A percentile compares a stretch with the other conserved stretches of the same genome.
These are phyloP conservation scores for Portevinia maculata DNA, from an alignment of 2,888 invertebrate genomes.

Conservation along the genomic window DNA sequence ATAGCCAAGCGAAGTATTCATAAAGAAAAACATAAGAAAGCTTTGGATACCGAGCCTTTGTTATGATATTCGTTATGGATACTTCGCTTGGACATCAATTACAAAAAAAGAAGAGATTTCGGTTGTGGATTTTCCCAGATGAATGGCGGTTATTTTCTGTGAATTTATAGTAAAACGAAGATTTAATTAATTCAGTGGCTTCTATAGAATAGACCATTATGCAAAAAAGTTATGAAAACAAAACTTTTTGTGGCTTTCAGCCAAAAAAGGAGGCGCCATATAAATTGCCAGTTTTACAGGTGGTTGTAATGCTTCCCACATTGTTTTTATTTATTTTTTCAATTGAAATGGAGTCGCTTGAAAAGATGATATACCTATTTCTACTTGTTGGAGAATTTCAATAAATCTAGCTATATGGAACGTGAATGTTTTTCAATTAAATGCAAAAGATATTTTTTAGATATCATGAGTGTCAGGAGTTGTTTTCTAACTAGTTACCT, in stretches of 20 bases:
- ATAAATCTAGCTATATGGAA: too few relatives aligned
- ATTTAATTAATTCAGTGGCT: constrained; percentile 25
- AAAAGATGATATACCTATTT: too few relatives aligned
- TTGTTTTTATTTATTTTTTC: too few relatives aligned
- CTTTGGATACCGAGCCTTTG: constrained; percentile 19
- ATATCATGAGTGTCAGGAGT: too few relatives aligned
- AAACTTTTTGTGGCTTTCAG: constrained; percentile 11
- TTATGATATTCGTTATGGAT: too few relatives aligned
- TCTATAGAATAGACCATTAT: constrained; percentile 13
- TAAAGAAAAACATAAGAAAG: constrained; percentile 32
- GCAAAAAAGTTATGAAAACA: constrained; percentile 12
- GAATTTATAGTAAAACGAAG: constrained; percentile 11
- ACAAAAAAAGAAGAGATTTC: constrained; percentile 15
- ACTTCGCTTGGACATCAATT: too few relatives aligned
- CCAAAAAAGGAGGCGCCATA: constrained; percentile 36
- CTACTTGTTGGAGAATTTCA: too few relatives aligned
- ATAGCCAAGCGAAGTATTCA: neutral
- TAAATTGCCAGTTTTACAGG: constrained; percentile 10
- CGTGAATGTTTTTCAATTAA: too few relatives aligned
- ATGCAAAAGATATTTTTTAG: too few relatives aligned
- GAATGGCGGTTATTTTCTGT: constrained; percentile 7
- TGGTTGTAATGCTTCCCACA: neutral
- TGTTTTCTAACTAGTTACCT: too few relatives aligned
- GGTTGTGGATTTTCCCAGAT: constrained; percentile 10
- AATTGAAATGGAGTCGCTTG: too few relatives aligned